Percentiles rank a stretch among this genome's conserved stretches.
Conservation (phyloP, 35 echinoderm and acorn worm species). For the Hemicentrotus pulcherrimus region DNA sequence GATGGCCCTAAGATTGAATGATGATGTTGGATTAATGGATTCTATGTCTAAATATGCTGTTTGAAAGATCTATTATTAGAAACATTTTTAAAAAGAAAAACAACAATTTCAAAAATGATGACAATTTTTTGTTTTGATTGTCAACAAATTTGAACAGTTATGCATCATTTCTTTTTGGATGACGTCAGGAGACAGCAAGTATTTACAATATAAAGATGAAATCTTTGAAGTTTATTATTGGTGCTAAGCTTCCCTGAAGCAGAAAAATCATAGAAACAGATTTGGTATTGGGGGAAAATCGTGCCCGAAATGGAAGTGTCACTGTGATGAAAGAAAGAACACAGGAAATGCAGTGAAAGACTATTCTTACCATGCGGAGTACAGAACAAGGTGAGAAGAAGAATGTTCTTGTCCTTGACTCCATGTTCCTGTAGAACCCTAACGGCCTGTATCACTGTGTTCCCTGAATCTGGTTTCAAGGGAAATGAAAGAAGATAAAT, state of each 20-base stretch:
- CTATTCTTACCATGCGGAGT: slow-evolving; percentile 86
- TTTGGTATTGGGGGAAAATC: not conserved
- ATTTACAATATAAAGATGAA: not conserved
- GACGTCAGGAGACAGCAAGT: not conserved
- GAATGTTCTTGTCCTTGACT: slow-evolving; percentile 80
- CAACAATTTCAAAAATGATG: too few relatives aligned
- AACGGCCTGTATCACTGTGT: slow-evolving; percentile 95
- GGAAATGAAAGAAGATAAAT: not conserved
- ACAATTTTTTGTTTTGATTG: too few relatives aligned
- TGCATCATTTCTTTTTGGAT: not conserved
- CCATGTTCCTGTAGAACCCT: slow-evolving; percentile 84
- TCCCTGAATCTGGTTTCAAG: slow-evolving; percentile 73
- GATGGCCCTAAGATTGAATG: too few relatives aligned
- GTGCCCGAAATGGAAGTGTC: not conserved
- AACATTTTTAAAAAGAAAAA: too few relatives aligned
- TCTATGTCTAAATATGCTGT: too few relatives aligned
- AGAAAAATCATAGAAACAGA: not conserved
- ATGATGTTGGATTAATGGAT: too few relatives aligned
- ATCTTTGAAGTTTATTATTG: not conserved
- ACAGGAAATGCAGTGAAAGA: not conserved
- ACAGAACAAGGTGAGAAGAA: slow-evolving; percentile 89
- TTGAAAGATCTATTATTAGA: too few relatives aligned
- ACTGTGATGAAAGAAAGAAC: too few relatives aligned
- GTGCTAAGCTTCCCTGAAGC: not conserved
- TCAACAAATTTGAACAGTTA: not conserved